Evolutionary conservation across 2,888 invertebrate species (phyloP).

Genomic region (Hemicrepidius hirtus): DNA sequence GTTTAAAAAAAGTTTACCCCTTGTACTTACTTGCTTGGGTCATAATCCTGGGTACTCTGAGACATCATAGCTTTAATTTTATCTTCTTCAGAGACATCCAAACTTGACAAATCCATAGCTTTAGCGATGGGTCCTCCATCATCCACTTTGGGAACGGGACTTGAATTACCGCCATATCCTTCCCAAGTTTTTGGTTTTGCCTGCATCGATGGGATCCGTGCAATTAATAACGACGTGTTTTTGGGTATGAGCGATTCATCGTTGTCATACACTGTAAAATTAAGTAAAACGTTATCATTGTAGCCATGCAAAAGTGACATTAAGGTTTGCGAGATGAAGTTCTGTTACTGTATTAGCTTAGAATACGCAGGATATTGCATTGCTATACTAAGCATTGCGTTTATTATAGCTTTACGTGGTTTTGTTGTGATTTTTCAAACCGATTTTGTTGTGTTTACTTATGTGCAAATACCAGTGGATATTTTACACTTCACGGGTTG

Average conservation of each 20-base stretch:
- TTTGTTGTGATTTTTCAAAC: not conserved
- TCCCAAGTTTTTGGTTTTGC: conserved; percentile 83
- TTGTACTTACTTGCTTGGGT: conserved; percentile 95
- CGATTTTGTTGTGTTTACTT: not conserved
- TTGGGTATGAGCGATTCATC: conserved; percentile 95
- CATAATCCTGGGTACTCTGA: conserved; percentile 97
- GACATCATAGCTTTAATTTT: conserved; percentile 98
- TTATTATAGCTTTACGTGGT: not conserved
- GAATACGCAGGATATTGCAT: not conserved
- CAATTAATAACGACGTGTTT: conserved; percentile 97
- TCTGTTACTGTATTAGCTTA: not conserved
- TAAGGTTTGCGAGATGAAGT: not conserved
- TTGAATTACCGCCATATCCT: conserved; percentile 73
- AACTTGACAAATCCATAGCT: conserved; percentile 88
- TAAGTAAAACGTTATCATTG: not conserved
- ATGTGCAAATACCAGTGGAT: not conserved
- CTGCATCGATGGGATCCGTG: conserved; percentile 90
- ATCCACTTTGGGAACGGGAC: conserved; percentile 68
- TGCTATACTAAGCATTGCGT: not conserved
- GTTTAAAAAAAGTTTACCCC: no score
- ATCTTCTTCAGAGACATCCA: conserved; percentile 97
- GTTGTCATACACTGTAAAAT: conserved; percentile 88
- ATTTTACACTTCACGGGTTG: not conserved
- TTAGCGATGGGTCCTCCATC: conserved; percentile 75
- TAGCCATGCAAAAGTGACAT: no score